These are phyloP conservation scores for Oryzias dopingdopingensis DNA, from an alignment of 2,797 vertebrate genomes.

Conservation along the genomic window DNA sequence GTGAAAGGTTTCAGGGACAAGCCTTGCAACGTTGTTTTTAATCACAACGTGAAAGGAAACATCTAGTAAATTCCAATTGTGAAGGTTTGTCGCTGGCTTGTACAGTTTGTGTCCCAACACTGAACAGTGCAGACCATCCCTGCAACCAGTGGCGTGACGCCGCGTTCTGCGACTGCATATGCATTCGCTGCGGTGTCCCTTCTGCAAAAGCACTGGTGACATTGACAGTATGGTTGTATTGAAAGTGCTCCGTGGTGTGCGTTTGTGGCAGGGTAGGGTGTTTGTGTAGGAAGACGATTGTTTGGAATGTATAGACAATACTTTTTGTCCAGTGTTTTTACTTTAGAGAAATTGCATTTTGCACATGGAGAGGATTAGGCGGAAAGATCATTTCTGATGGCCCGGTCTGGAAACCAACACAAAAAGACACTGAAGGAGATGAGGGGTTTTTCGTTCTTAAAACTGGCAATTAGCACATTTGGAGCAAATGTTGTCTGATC, in stretches of 20 bases:
- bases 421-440: constrained; percentile 59
- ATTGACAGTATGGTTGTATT: constrained; percentile 39
- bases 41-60: constrained; percentile 16
- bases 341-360: constrained; percentile 98
- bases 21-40: constrained; percentile 43
- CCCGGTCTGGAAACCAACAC: constrained; percentile 49
- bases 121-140: constrained; percentile 38
- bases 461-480: constrained; percentile 43
- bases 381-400: constrained; percentile 62
- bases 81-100: constrained; percentile 65
- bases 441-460: constrained; percentile 39
- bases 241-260: constrained; percentile 44
- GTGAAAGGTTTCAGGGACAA: constrained; percentile 6
- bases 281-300: constrained; percentile 66
- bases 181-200: constrained; percentile 25
- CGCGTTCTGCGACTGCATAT: constrained; percentile 35
- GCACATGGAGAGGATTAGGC: constrained; percentile 90
- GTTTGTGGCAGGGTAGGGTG: constrained; percentile 49
- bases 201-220: constrained; percentile 48
- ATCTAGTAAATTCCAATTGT: constrained; percentile 29
- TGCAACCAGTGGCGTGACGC: constrained; percentile 29
- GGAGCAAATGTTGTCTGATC: constrained; percentile 22
- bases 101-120: constrained; percentile 30
- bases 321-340: constrained; percentile 92
- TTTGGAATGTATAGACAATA: constrained; percentile 64